Evolutionary conservation across 2,888 invertebrate genomes (phyloP).

Genomic region (Xylophagus ater): DNA sequence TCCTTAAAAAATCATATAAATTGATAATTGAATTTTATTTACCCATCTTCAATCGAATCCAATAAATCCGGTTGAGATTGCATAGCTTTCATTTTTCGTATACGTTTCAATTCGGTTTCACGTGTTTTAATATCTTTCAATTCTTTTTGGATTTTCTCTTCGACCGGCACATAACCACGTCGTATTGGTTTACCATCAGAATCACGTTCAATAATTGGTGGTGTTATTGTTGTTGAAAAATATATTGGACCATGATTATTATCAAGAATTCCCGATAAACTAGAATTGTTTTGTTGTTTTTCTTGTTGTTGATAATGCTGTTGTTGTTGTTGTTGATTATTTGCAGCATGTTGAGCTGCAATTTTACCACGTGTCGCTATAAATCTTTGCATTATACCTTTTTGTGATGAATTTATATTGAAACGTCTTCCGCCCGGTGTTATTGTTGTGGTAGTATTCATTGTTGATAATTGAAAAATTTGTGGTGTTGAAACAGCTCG

Average conservation of each 20-base stretch:
- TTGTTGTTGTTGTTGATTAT: slow-evolving; percentile 18
- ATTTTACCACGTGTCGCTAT: slow-evolving; percentile 68
- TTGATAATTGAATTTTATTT: slow-evolving; percentile 19
- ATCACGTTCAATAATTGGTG: slow-evolving; percentile 44
- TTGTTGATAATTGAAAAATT: slow-evolving; percentile 16
- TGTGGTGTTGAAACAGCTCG: slow-evolving; percentile 35
- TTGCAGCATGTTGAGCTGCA: slow-evolving; percentile 26
- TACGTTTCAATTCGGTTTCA: slow-evolving; percentile 65
- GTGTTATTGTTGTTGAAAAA: slow-evolving; percentile 32
- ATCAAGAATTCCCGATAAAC: slow-evolving; percentile 22
- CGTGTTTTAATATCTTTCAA: slow-evolving; percentile 72
- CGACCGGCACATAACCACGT: slow-evolving; percentile 72
- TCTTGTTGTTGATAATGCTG: neutral
- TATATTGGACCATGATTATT: slow-evolving; percentile 17
- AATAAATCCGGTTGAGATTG: slow-evolving; percentile 53
- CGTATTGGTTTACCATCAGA: slow-evolving; percentile 54
- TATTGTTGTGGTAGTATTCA: slow-evolving; percentile 14
- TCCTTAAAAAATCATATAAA: slow-evolving; percentile 1
- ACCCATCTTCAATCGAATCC: slow-evolving; percentile 49
- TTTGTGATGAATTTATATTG: slow-evolving; percentile 53
- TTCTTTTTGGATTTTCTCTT: slow-evolving; percentile 80
- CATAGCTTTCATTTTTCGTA: slow-evolving; percentile 48
- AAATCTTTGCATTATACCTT: slow-evolving; percentile 77
- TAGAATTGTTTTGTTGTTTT: slow-evolving; percentile 29
- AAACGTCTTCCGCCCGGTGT: slow-evolving; percentile 43